phyloP scores from a whole-genome alignment of 53 echinoderm and acorn worm genomes.

The Paracentrotus lividus region DNA sequence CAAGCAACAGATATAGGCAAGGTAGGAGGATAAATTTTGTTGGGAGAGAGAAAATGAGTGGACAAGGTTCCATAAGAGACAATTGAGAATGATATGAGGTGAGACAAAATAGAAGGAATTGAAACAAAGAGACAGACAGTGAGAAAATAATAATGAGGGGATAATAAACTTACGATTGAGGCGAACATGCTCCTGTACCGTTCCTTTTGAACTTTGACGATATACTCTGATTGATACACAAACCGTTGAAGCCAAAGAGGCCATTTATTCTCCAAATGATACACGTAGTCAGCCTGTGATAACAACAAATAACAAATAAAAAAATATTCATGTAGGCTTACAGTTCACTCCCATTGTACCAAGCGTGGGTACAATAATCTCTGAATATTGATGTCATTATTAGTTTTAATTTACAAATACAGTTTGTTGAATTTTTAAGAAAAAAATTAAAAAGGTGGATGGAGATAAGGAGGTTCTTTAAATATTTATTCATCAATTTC shows the following conservation, averaged over 20 bases:
- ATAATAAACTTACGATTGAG: slow-evolving; percentile 32
- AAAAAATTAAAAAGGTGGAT: too few species aligned
- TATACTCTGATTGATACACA: slow-evolving; percentile 50
- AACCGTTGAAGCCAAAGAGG: slow-evolving; percentile 58
- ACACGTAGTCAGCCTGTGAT: slow-evolving; percentile 52
- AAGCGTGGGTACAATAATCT: too few species aligned
- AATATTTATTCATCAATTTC: too few species aligned
- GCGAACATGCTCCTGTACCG: slow-evolving; percentile 9
- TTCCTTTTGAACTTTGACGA: slow-evolving; percentile 24
- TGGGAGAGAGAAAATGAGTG: background rate
- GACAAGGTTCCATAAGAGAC: too few species aligned
- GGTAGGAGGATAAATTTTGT: background rate
- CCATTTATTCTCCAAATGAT: slow-evolving; percentile 55
- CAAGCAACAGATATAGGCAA: background rate
- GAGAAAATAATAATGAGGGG: background rate
- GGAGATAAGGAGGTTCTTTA: too few species aligned
- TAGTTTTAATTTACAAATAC: background rate
- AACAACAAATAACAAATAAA: background rate
- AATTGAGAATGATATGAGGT: background rate
- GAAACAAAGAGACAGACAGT: background rate
- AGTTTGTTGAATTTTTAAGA: too few species aligned
- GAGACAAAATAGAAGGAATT: background rate
- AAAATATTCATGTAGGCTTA: background rate
- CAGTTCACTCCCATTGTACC: too few species aligned
- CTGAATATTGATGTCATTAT: background rate